Conservation (phyloP, 2,113 vertebrate species). For the Pipa parva region DNA sequence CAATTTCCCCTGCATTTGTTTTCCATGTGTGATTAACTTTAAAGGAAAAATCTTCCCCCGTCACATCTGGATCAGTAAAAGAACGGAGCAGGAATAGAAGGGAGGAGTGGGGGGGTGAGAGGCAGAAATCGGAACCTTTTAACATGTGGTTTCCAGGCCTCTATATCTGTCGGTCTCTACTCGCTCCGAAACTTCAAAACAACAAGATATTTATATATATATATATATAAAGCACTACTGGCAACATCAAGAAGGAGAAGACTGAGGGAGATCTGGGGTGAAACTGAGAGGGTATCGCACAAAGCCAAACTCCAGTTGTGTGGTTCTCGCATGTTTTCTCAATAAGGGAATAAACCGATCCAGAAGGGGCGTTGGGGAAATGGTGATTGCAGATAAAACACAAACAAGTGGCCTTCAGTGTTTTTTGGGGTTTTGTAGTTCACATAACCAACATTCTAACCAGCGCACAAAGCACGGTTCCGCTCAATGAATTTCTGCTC, state of each 20-base stretch:
- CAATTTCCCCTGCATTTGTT: neutral
- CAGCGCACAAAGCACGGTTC: too few species aligned
- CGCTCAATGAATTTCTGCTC: too few species aligned
- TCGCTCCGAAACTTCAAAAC: constrained; percentile 35
- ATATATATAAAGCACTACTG: neutral
- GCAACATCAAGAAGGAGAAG: neutral
- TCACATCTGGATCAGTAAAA: neutral
- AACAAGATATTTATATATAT: constrained; percentile 20
- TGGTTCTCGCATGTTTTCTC: constrained; percentile 33
- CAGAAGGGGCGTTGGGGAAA: neutral
- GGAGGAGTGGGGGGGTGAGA: neutral
- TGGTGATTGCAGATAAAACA: constrained; percentile 24
- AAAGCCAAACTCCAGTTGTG: constrained; percentile 29
- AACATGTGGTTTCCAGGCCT: constrained; percentile 15
- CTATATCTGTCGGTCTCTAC: constrained; percentile 14
- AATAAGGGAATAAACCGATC: constrained; percentile 14
- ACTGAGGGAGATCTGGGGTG: constrained; percentile 1
- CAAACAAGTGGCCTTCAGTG: constrained; percentile 12
- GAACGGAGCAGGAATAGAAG: neutral
- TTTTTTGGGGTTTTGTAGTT: neutral
- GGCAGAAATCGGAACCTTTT: neutral
- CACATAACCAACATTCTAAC: neutral
- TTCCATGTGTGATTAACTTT: constrained; percentile 2
- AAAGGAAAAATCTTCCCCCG: neutral
- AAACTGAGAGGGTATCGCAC: constrained; percentile 4